Evolutionary conservation across 2,888 invertebrate genomes (phyloP), one percentile per base, ranked within the genome.

Genomic region (Drosophila borborema): DNA sequence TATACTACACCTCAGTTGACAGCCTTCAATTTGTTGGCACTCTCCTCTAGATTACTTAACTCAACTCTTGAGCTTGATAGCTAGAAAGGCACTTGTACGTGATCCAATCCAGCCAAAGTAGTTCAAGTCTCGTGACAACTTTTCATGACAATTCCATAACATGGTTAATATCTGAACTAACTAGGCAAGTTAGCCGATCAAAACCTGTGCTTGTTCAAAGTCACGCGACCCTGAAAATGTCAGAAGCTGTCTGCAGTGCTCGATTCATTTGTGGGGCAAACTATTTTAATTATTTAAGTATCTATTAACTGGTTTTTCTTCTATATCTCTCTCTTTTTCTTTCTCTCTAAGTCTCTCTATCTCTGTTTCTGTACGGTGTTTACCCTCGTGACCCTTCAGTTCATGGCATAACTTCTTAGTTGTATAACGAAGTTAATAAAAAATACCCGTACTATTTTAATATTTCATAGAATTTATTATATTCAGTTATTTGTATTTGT

Each of bases 121-220:
- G 67, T 66, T 68, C 49, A 66, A 70, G 72, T 80, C 86, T 77
- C 84, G 88, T 82, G 83, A 81, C 79, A 53, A 41, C 68, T 51
- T 38, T 34, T 55, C 38, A 49, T 51, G 53, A 43, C 60, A 23
- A 18, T 16, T 46, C 16, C n/a, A 40, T 7, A n/a, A 28, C 36
- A 10, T 41, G 38, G 53, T 38, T 41, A 41, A 41, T 55, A 55
- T 41, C 40, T 23, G 3, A 18, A 18, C n/a, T 18, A 18, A 36
- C 38, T 41, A 54, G 16, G 38, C 7, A 53, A 20, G 14, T 41
- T 7, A 23, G 20, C 12, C 40, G 34, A 59, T 0, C 28, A 28
- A 53, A 64, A 48, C 16, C 45, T 54, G 73, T 14, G 64, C 51
- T 58, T 45, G 54, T 49, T 59, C 69, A 49, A 41, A 16, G 28